These are phyloP conservation scores for Ormyrus nitidulus DNA, from an alignment of 2,888 invertebrate genomes.

Conservation along the genomic window DNA sequence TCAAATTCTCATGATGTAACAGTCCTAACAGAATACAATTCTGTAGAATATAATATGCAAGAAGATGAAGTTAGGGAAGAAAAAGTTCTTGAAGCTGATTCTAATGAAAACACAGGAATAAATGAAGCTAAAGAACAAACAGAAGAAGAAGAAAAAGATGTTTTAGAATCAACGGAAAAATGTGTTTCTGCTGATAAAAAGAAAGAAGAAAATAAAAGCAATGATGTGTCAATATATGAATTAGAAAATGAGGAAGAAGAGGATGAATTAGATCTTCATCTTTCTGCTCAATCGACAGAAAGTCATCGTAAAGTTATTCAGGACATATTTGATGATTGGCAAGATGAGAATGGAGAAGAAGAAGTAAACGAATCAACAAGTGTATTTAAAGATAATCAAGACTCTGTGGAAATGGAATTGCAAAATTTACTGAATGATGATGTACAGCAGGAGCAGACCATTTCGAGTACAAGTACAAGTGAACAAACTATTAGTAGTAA, in stretches of 20 bases:
- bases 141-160: neutral
- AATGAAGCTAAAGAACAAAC: neutral
- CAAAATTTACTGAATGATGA: constrained; percentile 60
- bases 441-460: constrained; percentile 56
- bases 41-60: constrained; percentile 35
- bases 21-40: constrained; percentile 50
- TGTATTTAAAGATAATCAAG: constrained; percentile 53
- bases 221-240: constrained; percentile 5
- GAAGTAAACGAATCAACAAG: constrained; percentile 59
- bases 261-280: constrained; percentile 39
- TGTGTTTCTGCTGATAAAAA: neutral
- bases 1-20: constrained; percentile 52
- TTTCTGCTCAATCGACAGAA: constrained; percentile 48
- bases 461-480: constrained; percentile 26
- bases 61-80: neutral
- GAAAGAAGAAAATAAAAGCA: constrained; percentile 3
- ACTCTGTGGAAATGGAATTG: constrained; percentile 54
- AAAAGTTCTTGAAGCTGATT: neutral
- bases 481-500: constrained; percentile 26
- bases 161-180: neutral
- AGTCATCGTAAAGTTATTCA: constrained; percentile 71
- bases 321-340: constrained; percentile 74
- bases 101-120: neutral
- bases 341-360: constrained; percentile 70
- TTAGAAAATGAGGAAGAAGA: constrained; percentile 33